Base-by-base conservation (phyloP, 2,113 vertebrate genomes). In the Nesogale talazaci region DNA sequence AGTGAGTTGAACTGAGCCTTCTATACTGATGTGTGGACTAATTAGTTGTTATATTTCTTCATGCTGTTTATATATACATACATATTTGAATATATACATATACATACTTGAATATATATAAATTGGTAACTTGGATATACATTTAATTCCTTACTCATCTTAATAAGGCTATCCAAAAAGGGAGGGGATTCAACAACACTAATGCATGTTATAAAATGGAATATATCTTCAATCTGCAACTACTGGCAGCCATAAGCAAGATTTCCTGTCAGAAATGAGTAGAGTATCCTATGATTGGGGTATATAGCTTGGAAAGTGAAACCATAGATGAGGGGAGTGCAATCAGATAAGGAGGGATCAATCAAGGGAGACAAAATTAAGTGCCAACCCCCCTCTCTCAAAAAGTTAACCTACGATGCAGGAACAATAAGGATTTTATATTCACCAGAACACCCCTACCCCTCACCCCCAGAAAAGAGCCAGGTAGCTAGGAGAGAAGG, bases 291-390 rank as follows among this genome's bases (percentile, higher is more conserved):
- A 31, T 61, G 87, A 92, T 59, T 88, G 46, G 94, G 94, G 70
- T 27, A 56, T 38, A 3, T 0, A 27, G 2, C 34, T 87, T 52
- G 36, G 29, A 82, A 95, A 94, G 63, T 38, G 63, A 89, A 70
- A 56, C 79, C 10, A 31, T 0, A 85, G 52, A 88, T 75, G 61
- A 79, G 57, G 83, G 65, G 29, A 29, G 5, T 2, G 7, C 75
- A 93, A 89, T 86, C 86, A 93, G 89, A 82, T n/a, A 70, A 80
- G 42, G 23, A 56, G 25, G 78, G 19, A 82, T 86, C 67, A 82
- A 89, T 89, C 80, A 87, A 38, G 34, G 38, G 31, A 79, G 83
- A 82, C 69, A 87, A 57, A 90, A 90, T 52, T 40, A 92, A 63
- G 59, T 78, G 1, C 15, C 75, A 63, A 46, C 42, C 42, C 42